Conservation (phyloP, 1,140 invertebrate species). For the Oncopeltus fasciatus region DNA sequence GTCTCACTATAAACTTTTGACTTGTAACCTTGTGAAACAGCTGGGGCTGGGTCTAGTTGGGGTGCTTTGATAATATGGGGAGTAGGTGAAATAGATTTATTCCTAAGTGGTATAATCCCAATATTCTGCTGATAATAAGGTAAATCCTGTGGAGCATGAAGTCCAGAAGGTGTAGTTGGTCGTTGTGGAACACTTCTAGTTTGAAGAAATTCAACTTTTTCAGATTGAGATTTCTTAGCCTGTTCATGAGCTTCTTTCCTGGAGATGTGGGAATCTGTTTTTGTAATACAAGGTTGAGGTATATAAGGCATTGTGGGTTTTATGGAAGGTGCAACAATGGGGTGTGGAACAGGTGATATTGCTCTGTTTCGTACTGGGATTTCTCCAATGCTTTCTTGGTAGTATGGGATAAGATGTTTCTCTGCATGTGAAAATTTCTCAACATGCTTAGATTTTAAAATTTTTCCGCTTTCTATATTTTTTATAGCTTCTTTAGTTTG, state of each 20-base stretch:
- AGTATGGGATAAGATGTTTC: background rate
- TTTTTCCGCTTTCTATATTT: background rate
- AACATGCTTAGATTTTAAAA: background rate
- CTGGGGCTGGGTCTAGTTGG: background rate
- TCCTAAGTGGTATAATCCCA: conserved; percentile 30
- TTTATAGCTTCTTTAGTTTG: background rate
- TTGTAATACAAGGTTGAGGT: background rate
- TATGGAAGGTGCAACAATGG: background rate
- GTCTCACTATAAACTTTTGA: background rate
- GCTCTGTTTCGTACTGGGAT: no score
- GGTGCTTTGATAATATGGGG: conserved; percentile 22
- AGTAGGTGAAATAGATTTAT: conserved; percentile 19
- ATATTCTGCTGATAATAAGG: conserved; percentile 45
- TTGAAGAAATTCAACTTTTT: background rate
- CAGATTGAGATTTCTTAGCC: background rate
- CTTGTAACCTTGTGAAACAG: background rate
- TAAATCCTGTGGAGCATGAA: conserved; percentile 25
- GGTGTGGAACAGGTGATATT: background rate
- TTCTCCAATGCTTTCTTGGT: no score
- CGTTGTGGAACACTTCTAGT: background rate
- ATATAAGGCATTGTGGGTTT: conserved; percentile 23
- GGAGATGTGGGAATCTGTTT: background rate
- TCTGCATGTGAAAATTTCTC: background rate
- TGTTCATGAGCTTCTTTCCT: background rate
- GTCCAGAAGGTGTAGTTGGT: conserved; percentile 21